These are phyloP conservation scores for Leptopilina clavipes DNA, from an alignment of 1,140 invertebrate genomes.

Conservation along the genomic window DNA sequence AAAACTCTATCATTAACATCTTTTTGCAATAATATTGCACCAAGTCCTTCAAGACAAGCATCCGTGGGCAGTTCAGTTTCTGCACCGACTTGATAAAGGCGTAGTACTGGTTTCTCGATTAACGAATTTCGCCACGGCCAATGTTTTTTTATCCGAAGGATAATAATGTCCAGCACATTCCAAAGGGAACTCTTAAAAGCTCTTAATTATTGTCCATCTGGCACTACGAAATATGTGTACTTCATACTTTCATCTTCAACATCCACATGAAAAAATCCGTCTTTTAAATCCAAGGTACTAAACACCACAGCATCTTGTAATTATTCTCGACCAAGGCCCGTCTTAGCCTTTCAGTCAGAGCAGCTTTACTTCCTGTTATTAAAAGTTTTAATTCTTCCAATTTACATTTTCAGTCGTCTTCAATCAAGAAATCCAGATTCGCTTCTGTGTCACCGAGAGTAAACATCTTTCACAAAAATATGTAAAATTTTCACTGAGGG, in stretches of 20 bases:
- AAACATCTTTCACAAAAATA: too few species aligned
- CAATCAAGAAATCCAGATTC: too few species aligned
- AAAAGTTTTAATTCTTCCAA: too few species aligned
- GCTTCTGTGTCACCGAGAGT: too few species aligned
- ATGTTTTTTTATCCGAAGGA: conserved; percentile 1
- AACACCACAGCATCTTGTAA: conserved; percentile 44
- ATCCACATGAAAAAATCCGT: conserved; percentile 46
- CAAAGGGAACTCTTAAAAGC: conserved; percentile 59
- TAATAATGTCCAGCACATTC: conserved; percentile 43
- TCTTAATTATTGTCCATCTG: conserved; percentile 47
- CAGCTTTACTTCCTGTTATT: too few species aligned
- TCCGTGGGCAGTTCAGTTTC: conserved; percentile 5
- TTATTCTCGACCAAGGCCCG: too few species aligned
- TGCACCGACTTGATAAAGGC: background rate
- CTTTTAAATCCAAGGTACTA: conserved; percentile 47
- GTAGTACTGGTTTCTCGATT: background rate
- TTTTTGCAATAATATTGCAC: too few species aligned
- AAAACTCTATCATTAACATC: background rate
- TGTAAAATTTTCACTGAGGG: too few species aligned
- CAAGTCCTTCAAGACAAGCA: background rate
- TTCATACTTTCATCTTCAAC: conserved; percentile 43
- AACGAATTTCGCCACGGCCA: background rate
- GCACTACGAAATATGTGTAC: conserved; percentile 56
- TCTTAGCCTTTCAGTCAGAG: too few species aligned
- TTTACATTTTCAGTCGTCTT: too few species aligned